Percentiles rank a stretch among this genome's conserved stretches.
Evolutionary conservation across 2,113 vertebrate genomes (phyloP).

Genomic region (Chiloscyllium plagiosum): DNA sequence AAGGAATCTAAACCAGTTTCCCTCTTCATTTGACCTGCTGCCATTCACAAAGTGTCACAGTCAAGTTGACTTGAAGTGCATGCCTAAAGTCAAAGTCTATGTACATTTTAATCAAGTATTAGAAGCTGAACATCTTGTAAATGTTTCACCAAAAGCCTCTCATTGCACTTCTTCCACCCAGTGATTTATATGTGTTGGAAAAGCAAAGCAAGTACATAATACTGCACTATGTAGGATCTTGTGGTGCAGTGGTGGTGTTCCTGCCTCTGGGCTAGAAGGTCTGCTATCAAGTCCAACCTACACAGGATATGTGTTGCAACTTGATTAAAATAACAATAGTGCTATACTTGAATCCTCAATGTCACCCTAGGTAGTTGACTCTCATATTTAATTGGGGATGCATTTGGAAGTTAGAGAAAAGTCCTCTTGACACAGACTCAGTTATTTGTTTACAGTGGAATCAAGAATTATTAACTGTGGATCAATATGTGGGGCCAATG

Average conservation of each 20-base stretch:
- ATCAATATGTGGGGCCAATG: background rate
- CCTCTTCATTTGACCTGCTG: too few relatives aligned
- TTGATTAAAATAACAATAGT: too few relatives aligned
- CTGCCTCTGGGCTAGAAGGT: too few relatives aligned
- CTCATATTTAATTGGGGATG: background rate
- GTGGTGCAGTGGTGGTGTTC: too few relatives aligned
- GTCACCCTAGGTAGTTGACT: slow-evolving; percentile 77
- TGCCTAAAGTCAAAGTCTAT: slow-evolving; percentile 89
- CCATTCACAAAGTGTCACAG: slow-evolving; percentile 62
- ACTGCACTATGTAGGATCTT: slow-evolving; percentile 56
- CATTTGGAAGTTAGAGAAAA: background rate
- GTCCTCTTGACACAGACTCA: too few relatives aligned
- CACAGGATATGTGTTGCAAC: too few relatives aligned
- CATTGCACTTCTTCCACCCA: slow-evolving; percentile 79
- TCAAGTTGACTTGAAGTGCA: slow-evolving; percentile 88
- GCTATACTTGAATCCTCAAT: slow-evolving; percentile 85
- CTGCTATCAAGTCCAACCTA: too few relatives aligned
- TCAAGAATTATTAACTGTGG: background rate
- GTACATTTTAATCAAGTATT: slow-evolving; percentile 84
- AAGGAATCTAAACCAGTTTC: too few relatives aligned
- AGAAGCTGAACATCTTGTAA: slow-evolving; percentile 86
- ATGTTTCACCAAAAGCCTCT: slow-evolving; percentile 82
- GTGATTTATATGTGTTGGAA: slow-evolving; percentile 80
- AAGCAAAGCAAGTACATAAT: slow-evolving; percentile 83
- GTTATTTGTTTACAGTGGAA: background rate